Conservation (phyloP, 1,140 invertebrate genomes). For the Cepaea nemoralis region DNA sequence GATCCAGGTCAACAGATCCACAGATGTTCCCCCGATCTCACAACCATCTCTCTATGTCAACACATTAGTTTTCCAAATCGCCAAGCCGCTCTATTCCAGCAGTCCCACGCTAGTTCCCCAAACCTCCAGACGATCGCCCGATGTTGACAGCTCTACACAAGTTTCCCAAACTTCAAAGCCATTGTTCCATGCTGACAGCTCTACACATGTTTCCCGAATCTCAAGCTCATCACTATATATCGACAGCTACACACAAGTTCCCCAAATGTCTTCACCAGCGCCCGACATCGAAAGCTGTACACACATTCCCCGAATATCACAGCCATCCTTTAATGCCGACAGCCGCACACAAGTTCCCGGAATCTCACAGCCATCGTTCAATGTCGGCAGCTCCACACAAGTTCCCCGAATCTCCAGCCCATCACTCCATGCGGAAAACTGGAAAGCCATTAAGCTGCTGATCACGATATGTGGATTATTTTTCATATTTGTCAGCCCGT, state of each 20-base stretch:
- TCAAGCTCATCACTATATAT: neutral
- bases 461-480: constrained; percentile 15
- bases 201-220: too few relatives aligned
- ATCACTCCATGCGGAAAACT: constrained; percentile 3
- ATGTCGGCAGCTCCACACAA: too few relatives aligned
- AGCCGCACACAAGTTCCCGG: neutral
- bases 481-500: constrained; percentile 9
- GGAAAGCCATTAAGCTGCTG: constrained; percentile 5
- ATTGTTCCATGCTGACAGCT: too few relatives aligned
- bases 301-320: too few relatives aligned
- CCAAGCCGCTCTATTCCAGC: neutral
- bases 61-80: neutral
- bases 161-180: neutral
- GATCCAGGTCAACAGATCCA: too few relatives aligned
- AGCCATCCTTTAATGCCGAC: too few relatives aligned
- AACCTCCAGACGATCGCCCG: neutral
- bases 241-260: neutral
- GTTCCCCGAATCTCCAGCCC: neutral
- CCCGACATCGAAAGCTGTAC: too few relatives aligned
- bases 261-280: too few relatives aligned
- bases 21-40: too few relatives aligned
- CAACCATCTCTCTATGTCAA: neutral
- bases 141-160: too few relatives aligned
- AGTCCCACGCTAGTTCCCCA: too few relatives aligned
- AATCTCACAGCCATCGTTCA: neutral